Evolutionary conservation across 2,888 invertebrate genomes (phyloP), one percentile per base, ranked within the genome.

Genomic region (Lomographa bimaculata): DNA sequence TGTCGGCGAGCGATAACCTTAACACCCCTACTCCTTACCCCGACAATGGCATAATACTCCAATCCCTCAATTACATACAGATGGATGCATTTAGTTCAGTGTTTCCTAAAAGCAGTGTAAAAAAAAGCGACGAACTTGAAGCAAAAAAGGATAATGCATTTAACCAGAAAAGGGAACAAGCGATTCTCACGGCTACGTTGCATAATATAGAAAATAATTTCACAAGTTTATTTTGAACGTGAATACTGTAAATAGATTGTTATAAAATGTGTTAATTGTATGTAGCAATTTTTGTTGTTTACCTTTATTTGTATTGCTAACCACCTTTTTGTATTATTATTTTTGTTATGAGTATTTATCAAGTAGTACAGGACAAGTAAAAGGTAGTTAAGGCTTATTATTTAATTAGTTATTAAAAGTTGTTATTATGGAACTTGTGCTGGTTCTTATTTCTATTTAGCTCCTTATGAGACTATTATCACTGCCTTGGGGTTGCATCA

Each of bases 61-160:
- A 85, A 46, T 89, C 89, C 10, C 70, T 90, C 1, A 89, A 90
- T 54, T 90, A 89, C 46, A 85, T 90, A 41, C 84, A 89, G 61
- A 84, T 90, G 82, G 89, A 89, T 71, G 83, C 81, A 8, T 77
- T 89, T 54, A 89, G 82, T 62, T 79, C 80, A 29, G 46, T 86
- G 21, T 86, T 86, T 50, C 59, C 69, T 39, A 72, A 70, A 42
- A 58, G 57, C 47, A 53, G 44, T 43, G 51, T 54, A 39, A 51
- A 49, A 24, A 54, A 43, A 46, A 50, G 57, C 29, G 44, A 57
- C 41, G 49, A 39, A 0, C 50, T 57, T 32, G 40, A 51, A 8
- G 11, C 24, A 29, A 18, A 11, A 18, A 60, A 69, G 32, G 71
- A 70, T 20, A 73, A 63, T 38, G 28, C 56, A 34, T 50, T 43